Percentiles rank a stretch among this genome's conserved stretches.
These are phyloP conservation scores for Antechinus flavipes DNA, from an alignment of 2,113 vertebrate species.

Conservation along the genomic window DNA sequence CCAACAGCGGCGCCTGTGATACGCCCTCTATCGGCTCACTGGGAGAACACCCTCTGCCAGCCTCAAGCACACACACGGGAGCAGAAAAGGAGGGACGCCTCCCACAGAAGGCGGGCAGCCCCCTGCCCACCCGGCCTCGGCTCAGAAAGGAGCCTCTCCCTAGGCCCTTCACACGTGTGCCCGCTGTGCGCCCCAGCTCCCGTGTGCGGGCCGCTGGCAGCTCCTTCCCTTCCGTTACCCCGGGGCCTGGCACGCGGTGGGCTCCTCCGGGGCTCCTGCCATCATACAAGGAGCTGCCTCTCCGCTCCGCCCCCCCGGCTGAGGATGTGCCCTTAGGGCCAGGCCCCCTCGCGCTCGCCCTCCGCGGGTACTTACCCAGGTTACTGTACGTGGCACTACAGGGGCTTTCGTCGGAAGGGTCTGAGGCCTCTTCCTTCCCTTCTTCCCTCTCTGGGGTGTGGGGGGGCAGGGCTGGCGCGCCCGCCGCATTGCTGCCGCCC, in stretches of 20 bases:
- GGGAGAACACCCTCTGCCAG: neutral
- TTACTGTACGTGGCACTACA: conserved; percentile 97
- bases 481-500: conserved; percentile 67
- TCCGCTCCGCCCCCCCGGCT: too few relatives aligned
- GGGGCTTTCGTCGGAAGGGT: conserved; percentile 87
- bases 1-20: neutral
- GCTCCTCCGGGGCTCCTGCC: too few relatives aligned
- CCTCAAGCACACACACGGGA: too few relatives aligned
- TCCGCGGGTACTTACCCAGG: conserved; percentile 87
- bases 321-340: too few relatives aligned
- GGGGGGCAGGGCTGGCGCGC: conserved; percentile 77
- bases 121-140: too few relatives aligned
- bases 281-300: too few relatives aligned
- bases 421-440: conserved; percentile 85
- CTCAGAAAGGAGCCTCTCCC: neutral
- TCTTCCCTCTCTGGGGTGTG: conserved; percentile 82
- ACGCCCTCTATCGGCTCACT: neutral
- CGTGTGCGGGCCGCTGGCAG: too few relatives aligned
- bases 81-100: neutral
- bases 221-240: too few relatives aligned
- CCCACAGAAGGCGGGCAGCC: too few relatives aligned
- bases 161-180: neutral
- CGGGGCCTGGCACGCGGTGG: too few relatives aligned
- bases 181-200: too few relatives aligned
- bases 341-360: neutral